These are phyloP conservation scores for Ctenoplectra terminalis DNA, from an alignment of 1,140 invertebrate species.

Conservation along the genomic window DNA sequence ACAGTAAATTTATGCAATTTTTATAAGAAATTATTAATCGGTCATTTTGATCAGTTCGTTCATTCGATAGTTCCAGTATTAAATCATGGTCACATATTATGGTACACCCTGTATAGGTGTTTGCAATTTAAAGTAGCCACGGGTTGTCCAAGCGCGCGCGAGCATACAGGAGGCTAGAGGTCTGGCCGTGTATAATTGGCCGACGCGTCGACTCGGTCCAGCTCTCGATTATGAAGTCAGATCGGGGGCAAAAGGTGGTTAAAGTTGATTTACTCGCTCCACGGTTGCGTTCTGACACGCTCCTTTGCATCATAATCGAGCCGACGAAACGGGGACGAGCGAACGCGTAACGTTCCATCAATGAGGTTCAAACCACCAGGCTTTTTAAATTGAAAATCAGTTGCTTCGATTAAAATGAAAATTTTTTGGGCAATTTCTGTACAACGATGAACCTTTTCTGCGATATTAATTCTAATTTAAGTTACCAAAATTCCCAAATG, in stretches of 20 bases:
- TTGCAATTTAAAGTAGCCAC: conserved; percentile 27
- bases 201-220: conserved; percentile 33
- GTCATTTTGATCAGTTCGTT: too few species aligned
- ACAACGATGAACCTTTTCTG: too few species aligned
- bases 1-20: too few species aligned
- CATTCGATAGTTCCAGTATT: too few species aligned
- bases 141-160: not conserved
- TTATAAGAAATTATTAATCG: too few species aligned
- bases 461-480: too few species aligned
- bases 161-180: conserved; percentile 9
- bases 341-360: not conserved
- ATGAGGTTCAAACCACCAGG: not conserved
- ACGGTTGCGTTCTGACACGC: conserved; percentile 16
- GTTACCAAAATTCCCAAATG: too few species aligned
- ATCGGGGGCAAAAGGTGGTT: conserved; percentile 51
- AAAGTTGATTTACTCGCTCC: conserved; percentile 40
- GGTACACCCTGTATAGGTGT: too few species aligned
- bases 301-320: conserved; percentile 26
- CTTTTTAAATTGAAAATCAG: not conserved
- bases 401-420: not conserved
- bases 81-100: too few species aligned
- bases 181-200: conserved; percentile 35
- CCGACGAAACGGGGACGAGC: conserved; percentile 13
- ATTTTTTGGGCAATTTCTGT: not conserved
- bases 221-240: conserved; percentile 32